Evolutionary conservation across 2,113 vertebrate species (phyloP), one percentile per base, ranked within the genome.

Genomic region (Clarias batrachus): DNA sequence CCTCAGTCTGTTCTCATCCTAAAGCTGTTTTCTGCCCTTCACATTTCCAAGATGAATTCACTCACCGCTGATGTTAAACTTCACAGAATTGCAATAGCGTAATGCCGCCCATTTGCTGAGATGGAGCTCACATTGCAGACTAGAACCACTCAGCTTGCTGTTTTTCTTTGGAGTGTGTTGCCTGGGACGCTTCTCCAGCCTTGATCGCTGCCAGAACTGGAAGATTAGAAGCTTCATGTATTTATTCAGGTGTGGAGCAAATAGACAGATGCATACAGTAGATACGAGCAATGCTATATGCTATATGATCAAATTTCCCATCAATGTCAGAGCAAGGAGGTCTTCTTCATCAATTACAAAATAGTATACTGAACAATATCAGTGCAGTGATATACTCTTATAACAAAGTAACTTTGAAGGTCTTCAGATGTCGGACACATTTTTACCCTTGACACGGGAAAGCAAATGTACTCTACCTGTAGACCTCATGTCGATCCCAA

Each of bases 201-300:
- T 77, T 63, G 19, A 59, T 73, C 41, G 37, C 52, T 70, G 48
- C 23, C 59, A 57, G 60, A 27, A 60, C 13, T 71, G 48, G 60
- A 65, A 77, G 19, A 17, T 85, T 78, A 59, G 65, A 83, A 89
- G 89, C 62, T 83, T 73, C 37, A 59, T 54, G 12, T 88, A 59
- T 85, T 76, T 90, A 59, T 87, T 59, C 63, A 56, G 54, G 54
- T 63, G 48, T 84, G 68, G 48, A 1, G 48, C 21, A 68, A 27
- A 68, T 27, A 63, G 71, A 74, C 5, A 76, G 41, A 25, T 25
- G 52, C 41, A 77, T 54, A n/a, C n/a, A n/a, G n/a, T n/a, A n/a
- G 41, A 14, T n/a, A 74, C 16, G 10, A 71, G 9, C 16, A 19
- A 30, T 68, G 4, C 17, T 4, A 30, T 30, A 30, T 68, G 12